phyloP scores from a whole-genome alignment of 1,140 invertebrate genomes.

The Watersipora subatra region DNA sequence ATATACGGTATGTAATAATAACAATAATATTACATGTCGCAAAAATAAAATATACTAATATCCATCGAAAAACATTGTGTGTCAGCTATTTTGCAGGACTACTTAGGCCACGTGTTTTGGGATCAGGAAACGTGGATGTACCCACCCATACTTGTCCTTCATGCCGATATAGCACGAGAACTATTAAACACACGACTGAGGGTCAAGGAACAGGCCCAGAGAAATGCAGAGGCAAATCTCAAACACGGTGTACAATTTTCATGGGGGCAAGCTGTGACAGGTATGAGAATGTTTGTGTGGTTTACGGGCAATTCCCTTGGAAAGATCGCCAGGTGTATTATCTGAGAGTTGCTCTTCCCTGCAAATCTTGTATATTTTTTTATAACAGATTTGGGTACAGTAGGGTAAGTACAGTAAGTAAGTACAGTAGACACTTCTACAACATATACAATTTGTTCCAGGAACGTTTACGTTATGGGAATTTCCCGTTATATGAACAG shows the following conservation, averaged over 20 bases:
- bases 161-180: neutral
- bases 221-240: neutral
- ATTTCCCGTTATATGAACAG: too few species aligned
- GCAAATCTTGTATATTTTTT: too few species aligned
- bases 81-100: conserved; percentile 10
- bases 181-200: neutral
- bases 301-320: neutral
- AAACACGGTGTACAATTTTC: neutral
- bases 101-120: conserved; percentile 1
- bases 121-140: conserved; percentile 3
- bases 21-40: neutral
- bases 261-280: neutral
- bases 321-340: too few species aligned
- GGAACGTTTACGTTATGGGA: too few species aligned
- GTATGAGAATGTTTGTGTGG: conserved; percentile 4
- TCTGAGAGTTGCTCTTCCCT: too few species aligned
- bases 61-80: neutral
- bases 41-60: neutral
- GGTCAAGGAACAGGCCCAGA: neutral
- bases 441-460: too few species aligned
- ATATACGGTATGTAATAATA: neutral
- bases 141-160: neutral
- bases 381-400: too few species aligned
- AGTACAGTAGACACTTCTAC: too few species aligned
- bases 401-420: too few species aligned